A percentile compares a stretch with the other conserved stretches of the same genome.
Evolutionary conservation across 1,140 invertebrate species (phyloP).

Genomic region (Adoxophyes honmai): DNA sequence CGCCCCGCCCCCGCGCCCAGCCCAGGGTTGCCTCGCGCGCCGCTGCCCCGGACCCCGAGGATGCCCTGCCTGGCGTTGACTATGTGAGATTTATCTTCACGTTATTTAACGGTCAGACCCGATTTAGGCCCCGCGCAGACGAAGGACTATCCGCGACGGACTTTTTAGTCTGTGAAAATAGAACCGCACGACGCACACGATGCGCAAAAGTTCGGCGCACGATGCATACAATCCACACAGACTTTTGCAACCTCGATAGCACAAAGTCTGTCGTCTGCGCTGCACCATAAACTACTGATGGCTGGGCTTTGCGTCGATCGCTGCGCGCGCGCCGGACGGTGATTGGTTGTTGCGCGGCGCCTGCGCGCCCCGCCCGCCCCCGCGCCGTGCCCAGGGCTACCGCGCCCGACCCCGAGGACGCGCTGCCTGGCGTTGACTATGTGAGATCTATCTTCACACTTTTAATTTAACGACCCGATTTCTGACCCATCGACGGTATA

Average conservation of each 20-base stretch:
- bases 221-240: too few species aligned
- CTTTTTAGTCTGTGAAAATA: too few species aligned
- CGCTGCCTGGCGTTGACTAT: conserved; percentile 46
- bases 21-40: conserved; percentile 8
- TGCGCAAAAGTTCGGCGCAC: too few species aligned
- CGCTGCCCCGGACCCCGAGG: conserved; percentile 33
- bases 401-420: conserved; percentile 40
- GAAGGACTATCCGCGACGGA: too few species aligned
- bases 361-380: conserved; percentile 12
- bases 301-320: too few species aligned
- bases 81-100: too few species aligned
- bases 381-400: conserved; percentile 10
- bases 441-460: too few species aligned
- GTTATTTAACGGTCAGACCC: too few species aligned
- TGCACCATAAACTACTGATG: too few species aligned
- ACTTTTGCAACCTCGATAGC: too few species aligned
- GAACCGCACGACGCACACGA: too few species aligned
- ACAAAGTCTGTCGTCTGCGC: too few species aligned
- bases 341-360: conserved; percentile 36
- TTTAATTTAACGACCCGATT: conserved; percentile 4
- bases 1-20: conserved; percentile 8
- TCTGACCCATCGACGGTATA: background rate
- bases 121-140: background rate
- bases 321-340: conserved; percentile 23
- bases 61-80: conserved; percentile 48